Base-by-base conservation (phyloP, 53 echinoderm and acorn worm genomes). In the Zoroaster sp. region DNA sequence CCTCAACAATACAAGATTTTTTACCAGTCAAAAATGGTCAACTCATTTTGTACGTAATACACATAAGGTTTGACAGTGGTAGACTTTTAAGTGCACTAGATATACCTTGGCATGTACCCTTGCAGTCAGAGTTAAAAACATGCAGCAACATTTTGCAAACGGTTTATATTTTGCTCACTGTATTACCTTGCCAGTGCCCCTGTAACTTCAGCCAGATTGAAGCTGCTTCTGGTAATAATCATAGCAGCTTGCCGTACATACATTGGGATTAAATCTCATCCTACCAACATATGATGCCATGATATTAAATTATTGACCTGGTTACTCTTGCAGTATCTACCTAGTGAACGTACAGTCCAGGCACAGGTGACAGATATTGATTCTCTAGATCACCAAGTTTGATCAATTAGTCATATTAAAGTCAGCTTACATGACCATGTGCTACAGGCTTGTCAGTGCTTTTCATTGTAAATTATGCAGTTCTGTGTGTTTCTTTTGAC, bases 241-340 rank as follows among this genome's bases (percentile, higher is more conserved):
- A 33, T 18, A 54, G 38, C 78, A 78, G 78, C 53, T 54, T 18
- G 78, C 59, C 59, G 9, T 36, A 59, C 78, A 59, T 23, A 78
- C 0, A 55, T 53, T 59, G 35, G 52, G 78, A 78, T 78, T 78
- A 78, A 78, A 53, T 78, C 53, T 59, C 78, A 8, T 20, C 25
- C 63, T 51, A 52, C 52, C 33, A 4, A 39, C 52, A 45, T 51
- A 53, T 37, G 18, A 52, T 78, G 78, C 34, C 55, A 49, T 78
- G 59, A 59, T 78, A 35, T 38, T 54, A 49, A 23, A 59, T 78
- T 78, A 78, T 78, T 78, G 78, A 78, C 78, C 78, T 38, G 78
- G 54, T 55, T 78, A 78, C 23, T 28, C 8, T 28, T 59, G 63
- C 63, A 8, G 63, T 59, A 28, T 59, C 8, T 59, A 28, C n/a